phyloP scores from a whole-genome alignment of 35 echinoderm and acorn worm genomes.

The Eucidaris tribuloides region DNA sequence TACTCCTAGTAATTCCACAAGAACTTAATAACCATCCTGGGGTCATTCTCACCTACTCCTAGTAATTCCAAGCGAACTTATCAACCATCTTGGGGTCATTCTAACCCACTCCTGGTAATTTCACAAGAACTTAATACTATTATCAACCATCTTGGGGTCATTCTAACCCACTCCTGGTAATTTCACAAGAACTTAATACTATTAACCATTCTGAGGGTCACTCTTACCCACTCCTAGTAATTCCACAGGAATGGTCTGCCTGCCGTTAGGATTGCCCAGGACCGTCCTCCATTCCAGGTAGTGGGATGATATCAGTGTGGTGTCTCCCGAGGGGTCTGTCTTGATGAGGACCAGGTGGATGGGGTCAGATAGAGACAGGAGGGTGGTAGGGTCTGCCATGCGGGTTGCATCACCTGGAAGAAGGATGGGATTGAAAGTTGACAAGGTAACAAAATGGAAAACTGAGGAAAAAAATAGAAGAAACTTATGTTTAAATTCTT shows the following conservation, averaged over 20 bases:
- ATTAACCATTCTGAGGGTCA: too few relatives aligned
- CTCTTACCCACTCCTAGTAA: constrained; percentile 87
- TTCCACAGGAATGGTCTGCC: constrained; percentile 76
- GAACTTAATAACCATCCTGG: too few relatives aligned
- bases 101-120: neutral
- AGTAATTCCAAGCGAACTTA: neutral
- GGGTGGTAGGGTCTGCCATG: constrained; percentile 77
- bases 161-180: neutral
- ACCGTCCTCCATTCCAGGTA: constrained; percentile 93
- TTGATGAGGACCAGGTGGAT: constrained; percentile 92
- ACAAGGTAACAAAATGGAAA: too few relatives aligned
- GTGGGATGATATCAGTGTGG: constrained; percentile 75
- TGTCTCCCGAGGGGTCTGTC: constrained; percentile 85
- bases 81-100: neutral
- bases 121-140: neutral
- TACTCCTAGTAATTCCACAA: too few relatives aligned
- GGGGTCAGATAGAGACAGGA: constrained; percentile 72
- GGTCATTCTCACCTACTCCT: too few relatives aligned
- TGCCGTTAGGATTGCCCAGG: constrained; percentile 52
- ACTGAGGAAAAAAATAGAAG: too few relatives aligned
- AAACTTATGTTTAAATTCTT: too few relatives aligned
- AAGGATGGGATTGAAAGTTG: neutral
- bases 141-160: neutral
- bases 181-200: too few relatives aligned
- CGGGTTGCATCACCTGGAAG: constrained; percentile 87